These are phyloP conservation scores for Pterophyllum scalare DNA, from an alignment of 2,113 vertebrate species.

Conservation along the genomic window DNA sequence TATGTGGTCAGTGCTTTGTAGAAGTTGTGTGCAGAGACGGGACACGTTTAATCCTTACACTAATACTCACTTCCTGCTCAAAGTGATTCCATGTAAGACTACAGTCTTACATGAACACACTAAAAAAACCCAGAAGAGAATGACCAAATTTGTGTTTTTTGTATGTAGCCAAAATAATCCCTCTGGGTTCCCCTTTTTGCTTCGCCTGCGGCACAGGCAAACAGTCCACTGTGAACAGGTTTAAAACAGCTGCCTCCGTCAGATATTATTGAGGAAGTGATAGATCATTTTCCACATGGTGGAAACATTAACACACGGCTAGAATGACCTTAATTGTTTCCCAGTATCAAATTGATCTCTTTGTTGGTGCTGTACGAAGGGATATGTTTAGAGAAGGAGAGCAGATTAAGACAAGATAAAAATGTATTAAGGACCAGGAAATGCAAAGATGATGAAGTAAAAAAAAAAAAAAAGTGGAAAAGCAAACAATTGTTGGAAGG, in stretches of 20 bases:
- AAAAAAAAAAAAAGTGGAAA: neutral
- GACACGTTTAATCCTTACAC: slow-evolving; percentile 6
- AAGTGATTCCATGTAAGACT: neutral
- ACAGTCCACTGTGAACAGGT: slow-evolving; percentile 36
- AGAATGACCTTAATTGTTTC: slow-evolving; percentile 51
- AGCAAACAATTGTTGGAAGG: slow-evolving; percentile 2
- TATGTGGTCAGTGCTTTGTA: neutral
- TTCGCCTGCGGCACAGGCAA: slow-evolving; percentile 32
- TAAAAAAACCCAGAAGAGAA: neutral
- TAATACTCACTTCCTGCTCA: slow-evolving; percentile 36
- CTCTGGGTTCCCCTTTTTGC: slow-evolving; percentile 29
- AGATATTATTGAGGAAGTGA: slow-evolving; percentile 61
- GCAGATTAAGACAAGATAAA: neutral
- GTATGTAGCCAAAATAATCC: slow-evolving; percentile 20
- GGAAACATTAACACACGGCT: slow-evolving; percentile 30
- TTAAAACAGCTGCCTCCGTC: slow-evolving; percentile 68
- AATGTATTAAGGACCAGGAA: neutral
- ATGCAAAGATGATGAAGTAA: neutral
- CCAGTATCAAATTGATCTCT: slow-evolving; percentile 44
- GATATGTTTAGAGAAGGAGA: neutral
- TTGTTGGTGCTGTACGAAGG: neutral
- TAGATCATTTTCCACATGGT: slow-evolving; percentile 59
- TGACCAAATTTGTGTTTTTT: slow-evolving; percentile 8
- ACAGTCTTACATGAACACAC: neutral
- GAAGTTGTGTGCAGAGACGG: neutral